phyloP scores from a whole-genome alignment of 2,113 vertebrate species.

The Neogobius melanostomus region DNA sequence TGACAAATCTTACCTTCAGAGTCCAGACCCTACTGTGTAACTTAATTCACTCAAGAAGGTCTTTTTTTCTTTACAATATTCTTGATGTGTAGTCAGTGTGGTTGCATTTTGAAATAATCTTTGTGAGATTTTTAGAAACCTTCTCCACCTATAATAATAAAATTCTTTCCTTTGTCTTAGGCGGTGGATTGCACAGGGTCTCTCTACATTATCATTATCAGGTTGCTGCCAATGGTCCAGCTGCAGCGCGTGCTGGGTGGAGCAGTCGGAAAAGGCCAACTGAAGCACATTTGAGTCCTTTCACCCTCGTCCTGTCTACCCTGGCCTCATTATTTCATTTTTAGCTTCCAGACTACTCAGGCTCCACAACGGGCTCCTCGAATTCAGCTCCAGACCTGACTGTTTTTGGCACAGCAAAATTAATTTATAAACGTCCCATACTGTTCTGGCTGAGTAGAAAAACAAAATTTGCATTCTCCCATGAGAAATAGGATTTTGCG shows the following conservation, averaged over 20 bases:
- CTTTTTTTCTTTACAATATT: no score
- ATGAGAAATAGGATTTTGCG: not conserved
- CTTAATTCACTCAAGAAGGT: no score
- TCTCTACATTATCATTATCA: slow-evolving; percentile 26
- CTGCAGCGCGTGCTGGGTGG: slow-evolving; percentile 18
- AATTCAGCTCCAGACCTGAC: not conserved
- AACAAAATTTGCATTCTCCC: not conserved
- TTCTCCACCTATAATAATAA: not conserved
- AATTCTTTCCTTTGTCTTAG: not conserved
- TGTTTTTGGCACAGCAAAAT: slow-evolving; percentile 25
- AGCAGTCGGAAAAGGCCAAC: slow-evolving; percentile 23
- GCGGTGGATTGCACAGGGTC: not conserved
- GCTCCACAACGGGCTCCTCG: slow-evolving; percentile 18
- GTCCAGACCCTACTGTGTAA: no score
- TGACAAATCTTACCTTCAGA: no score
- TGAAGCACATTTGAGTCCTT: slow-evolving; percentile 35
- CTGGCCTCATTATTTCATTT: slow-evolving; percentile 41
- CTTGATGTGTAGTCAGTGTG: no score
- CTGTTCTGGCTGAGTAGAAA: not conserved
- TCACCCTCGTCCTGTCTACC: slow-evolving; percentile 37
- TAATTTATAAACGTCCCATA: slow-evolving; percentile 24
- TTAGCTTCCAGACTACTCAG: slow-evolving; percentile 19
- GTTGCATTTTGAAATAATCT: no score
- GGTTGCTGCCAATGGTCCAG: slow-evolving; percentile 23
- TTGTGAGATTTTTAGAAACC: not conserved